Evolutionary conservation across 2,888 invertebrate genomes (phyloP).

Genomic region (Molorchus minor): DNA sequence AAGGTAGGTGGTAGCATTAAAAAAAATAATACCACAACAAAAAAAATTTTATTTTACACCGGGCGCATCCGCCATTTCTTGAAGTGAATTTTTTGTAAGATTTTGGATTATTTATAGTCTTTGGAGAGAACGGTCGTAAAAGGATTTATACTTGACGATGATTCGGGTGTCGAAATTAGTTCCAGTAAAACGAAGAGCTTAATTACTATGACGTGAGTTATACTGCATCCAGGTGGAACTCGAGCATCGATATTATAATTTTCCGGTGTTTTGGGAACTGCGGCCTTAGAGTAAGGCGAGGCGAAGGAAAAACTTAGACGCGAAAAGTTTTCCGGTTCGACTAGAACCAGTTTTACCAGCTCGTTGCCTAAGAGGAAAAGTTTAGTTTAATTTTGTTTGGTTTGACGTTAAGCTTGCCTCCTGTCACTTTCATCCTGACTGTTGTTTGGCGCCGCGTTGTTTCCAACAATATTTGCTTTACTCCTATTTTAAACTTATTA

Average conservation of each 20-base stretch:
- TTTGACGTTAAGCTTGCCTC: conserved; percentile 64
- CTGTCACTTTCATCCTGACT: conserved; percentile 64
- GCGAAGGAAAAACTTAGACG: conserved; percentile 63
- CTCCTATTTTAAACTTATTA: conserved; percentile 60
- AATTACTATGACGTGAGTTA: conserved; percentile 47
- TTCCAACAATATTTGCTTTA: conserved; percentile 59
- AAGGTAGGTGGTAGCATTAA: no score
- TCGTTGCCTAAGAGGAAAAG: conserved; percentile 63
- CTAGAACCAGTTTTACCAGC: conserved; percentile 59
- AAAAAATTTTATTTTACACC: no score
- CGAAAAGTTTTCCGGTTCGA: conserved; percentile 61
- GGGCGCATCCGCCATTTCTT: no score
- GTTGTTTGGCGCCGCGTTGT: conserved; percentile 60
- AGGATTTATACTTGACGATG: conserved; percentile 11
- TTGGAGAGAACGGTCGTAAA: no score
- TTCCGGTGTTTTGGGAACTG: conserved; percentile 59
- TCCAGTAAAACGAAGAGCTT: conserved; percentile 42
- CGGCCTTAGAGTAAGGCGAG: conserved; percentile 57
- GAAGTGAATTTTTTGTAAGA: no score
- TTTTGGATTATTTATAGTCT: no score
- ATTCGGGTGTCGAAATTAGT: conserved; percentile 28
- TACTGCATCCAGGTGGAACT: conserved; percentile 50
- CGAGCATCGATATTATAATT: conserved; percentile 63
- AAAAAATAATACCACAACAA: no score
- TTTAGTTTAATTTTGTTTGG: conserved; percentile 65